Conservation (phyloP, 2,113 vertebrate species). For the Apus apus region DNA sequence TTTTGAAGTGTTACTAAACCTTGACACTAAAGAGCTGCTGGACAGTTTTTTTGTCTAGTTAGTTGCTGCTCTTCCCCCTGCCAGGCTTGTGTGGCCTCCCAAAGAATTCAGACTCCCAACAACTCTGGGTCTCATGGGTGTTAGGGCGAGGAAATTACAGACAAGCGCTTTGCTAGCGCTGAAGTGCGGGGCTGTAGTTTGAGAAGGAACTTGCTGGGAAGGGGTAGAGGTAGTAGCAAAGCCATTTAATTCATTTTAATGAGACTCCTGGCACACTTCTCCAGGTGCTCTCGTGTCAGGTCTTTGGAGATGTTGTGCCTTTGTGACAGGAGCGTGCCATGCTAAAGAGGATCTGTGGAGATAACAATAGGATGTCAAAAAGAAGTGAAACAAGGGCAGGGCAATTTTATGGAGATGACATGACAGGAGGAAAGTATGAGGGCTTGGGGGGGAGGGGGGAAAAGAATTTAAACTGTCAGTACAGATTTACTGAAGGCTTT, state of each 20-base stretch:
- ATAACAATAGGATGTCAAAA: constrained; percentile 63
- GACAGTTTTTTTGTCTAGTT: background rate
- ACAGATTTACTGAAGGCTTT: constrained; percentile 63
- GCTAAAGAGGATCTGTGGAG: background rate
- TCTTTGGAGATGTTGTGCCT: constrained; percentile 43
- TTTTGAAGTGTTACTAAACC: background rate
- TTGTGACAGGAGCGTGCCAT: background rate
- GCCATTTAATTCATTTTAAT: constrained; percentile 44
- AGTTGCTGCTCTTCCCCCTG: background rate
- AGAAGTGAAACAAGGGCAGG: constrained; percentile 66
- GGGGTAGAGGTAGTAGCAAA: background rate
- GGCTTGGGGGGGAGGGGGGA: background rate
- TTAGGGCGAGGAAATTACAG: rapidly evolving
- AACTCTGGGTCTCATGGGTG: rapidly evolving
- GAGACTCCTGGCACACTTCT: background rate
- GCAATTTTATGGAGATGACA: constrained; percentile 62
- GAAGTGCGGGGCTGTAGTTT: background rate
- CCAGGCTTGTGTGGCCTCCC: background rate
- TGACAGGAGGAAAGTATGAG: constrained; percentile 41
- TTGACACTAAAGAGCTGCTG: rapidly evolving
- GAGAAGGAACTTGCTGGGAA: background rate
- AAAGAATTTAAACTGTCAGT: constrained; percentile 63
- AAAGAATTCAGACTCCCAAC: rapidly evolving
- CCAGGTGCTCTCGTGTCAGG: background rate
- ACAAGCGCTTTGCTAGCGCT: background rate